Evolutionary conservation across 2,888 invertebrate species (phyloP).

Genomic region (Pandemis heparana): DNA sequence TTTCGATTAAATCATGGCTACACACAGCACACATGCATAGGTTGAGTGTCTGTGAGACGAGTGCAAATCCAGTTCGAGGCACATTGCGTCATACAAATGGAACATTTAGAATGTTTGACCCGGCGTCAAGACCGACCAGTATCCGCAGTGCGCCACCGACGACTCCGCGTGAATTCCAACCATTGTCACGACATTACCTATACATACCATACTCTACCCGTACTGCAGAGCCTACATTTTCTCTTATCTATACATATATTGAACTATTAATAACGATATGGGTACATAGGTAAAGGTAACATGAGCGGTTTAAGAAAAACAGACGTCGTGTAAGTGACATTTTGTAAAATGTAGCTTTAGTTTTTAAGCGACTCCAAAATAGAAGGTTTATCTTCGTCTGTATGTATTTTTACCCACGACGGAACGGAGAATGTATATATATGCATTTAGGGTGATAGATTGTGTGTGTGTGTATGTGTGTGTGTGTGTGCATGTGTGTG

Average conservation of each 20-base stretch:
- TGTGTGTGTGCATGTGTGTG: too few relatives aligned
- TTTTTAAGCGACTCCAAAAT: too few relatives aligned
- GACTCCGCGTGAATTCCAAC: conserved; percentile 68
- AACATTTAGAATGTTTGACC: conserved; percentile 82
- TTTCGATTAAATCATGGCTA: conserved; percentile 47
- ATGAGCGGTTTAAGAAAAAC: too few relatives aligned
- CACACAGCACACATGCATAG: conserved; percentile 55
- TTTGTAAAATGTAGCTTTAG: too few relatives aligned
- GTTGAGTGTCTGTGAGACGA: conserved; percentile 69
- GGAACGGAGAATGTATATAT: too few relatives aligned
- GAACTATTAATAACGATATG: background rate
- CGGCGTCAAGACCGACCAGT: conserved; percentile 57
- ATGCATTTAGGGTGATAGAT: too few relatives aligned
- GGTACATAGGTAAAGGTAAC: too few relatives aligned
- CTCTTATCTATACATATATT: background rate
- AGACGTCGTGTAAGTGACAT: background rate
- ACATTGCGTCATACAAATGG: conserved; percentile 78
- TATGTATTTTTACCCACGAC: too few relatives aligned
- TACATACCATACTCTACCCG: conserved; percentile 51
- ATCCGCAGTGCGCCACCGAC: conserved; percentile 57
- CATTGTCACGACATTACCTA: conserved; percentile 67
- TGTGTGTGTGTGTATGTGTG: too few relatives aligned
- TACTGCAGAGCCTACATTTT: background rate
- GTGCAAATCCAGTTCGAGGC: conserved; percentile 77
- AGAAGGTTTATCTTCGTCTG: too few relatives aligned